A percentile compares a stretch with the other conserved stretches of the same genome.
These are phyloP conservation scores for Zaprionus ghesquierei DNA, from an alignment of 1,140 invertebrate genomes.

Conservation along the genomic window DNA sequence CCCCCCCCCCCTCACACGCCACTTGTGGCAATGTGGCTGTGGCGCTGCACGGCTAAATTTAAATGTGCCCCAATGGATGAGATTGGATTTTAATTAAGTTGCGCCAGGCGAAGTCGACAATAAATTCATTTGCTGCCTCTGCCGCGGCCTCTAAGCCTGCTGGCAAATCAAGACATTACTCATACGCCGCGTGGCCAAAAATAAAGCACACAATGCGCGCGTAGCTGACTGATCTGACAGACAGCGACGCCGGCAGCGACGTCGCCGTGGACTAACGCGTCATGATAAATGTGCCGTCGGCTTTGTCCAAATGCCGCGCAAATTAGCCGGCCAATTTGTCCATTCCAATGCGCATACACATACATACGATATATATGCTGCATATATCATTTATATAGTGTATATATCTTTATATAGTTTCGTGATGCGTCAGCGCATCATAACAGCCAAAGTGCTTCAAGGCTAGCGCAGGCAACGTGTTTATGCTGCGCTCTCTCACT, in stretches of 20 bases:
- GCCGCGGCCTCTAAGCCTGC: conserved; percentile 59
- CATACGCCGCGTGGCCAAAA: conserved; percentile 63
- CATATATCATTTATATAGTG: too few species aligned
- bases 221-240: neutral
- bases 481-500: neutral
- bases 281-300: conserved; percentile 66
- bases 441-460: conserved; percentile 25
- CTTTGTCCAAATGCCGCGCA: conserved; percentile 63
- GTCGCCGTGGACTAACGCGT: conserved; percentile 23
- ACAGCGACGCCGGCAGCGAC: neutral
- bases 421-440: conserved; percentile 32
- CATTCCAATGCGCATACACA: conserved; percentile 33
- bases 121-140: conserved; percentile 60
- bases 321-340: conserved; percentile 75
- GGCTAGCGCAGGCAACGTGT: neutral
- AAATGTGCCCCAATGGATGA: conserved; percentile 5
- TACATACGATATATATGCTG: neutral
- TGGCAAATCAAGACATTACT: conserved; percentile 78
- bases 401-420: neutral
- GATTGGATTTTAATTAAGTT: conserved; percentile 6
- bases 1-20: neutral
- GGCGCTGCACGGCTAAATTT: neutral
- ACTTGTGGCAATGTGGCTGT: neutral
- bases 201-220: conserved; percentile 48
- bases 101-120: conserved; percentile 21